These are phyloP conservation scores for Condylostylus longicornis DNA, from an alignment of 1,140 invertebrate genomes.

Conservation along the genomic window DNA sequence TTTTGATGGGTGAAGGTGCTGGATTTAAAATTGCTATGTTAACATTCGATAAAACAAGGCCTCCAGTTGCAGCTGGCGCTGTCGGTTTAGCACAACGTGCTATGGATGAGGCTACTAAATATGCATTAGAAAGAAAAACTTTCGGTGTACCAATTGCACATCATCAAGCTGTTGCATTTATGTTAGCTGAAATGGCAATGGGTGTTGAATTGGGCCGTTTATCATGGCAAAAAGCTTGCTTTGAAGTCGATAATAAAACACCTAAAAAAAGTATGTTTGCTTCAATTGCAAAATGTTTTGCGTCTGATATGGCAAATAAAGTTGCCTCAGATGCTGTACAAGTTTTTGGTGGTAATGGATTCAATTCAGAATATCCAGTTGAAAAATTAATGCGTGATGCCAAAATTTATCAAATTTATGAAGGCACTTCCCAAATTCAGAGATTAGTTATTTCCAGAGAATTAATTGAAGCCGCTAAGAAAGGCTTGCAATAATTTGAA, in stretches of 20 bases:
- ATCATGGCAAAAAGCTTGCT: conserved; percentile 57
- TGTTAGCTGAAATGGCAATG: conserved; percentile 75
- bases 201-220: conserved; percentile 60
- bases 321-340: conserved; percentile 75
- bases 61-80: conserved; percentile 49
- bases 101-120: conserved; percentile 71
- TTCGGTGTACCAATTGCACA: conserved; percentile 55
- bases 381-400: conserved; percentile 86
- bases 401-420: conserved; percentile 85
- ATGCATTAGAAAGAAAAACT: conserved; percentile 60
- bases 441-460: conserved; percentile 69
- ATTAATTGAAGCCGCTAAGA: conserved; percentile 46
- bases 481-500: too few relatives aligned
- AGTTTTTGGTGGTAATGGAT: conserved; percentile 77
- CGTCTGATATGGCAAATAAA: conserved; percentile 70
- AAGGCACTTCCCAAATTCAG: conserved; percentile 80
- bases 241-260: conserved; percentile 53
- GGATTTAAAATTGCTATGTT: conserved; percentile 59
- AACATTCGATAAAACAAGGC: conserved; percentile 47
- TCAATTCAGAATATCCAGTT: conserved; percentile 69
- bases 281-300: conserved; percentile 69
- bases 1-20: conserved; percentile 37
- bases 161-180: conserved; percentile 67
- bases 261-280: conserved; percentile 50
- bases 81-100: conserved; percentile 57